Percentiles rank a stretch among this genome's conserved stretches.
Evolutionary conservation across 2,888 invertebrate genomes (phyloP).

Genomic region (Alviniconcha strummeri): DNA sequence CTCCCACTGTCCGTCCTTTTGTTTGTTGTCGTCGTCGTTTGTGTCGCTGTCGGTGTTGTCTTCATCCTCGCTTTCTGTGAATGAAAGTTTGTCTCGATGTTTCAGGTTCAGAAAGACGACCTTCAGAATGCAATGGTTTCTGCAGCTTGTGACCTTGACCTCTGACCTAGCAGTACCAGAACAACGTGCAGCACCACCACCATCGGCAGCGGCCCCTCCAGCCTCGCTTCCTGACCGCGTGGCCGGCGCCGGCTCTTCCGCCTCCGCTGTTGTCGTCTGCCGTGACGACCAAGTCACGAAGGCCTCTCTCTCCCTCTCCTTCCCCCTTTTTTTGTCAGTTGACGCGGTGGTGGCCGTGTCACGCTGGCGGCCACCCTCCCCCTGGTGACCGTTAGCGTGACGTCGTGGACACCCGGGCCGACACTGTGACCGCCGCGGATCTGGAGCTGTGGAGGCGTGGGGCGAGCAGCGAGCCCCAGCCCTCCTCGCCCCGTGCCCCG

Average conservation of each 20-base stretch:
- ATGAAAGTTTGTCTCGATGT: background rate
- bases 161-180: too few species aligned
- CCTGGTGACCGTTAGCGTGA: too few species aligned
- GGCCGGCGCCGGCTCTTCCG: too few species aligned
- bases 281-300: too few species aligned
- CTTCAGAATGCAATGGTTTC: constrained; percentile 48
- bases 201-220: background rate
- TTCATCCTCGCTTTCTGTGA: background rate
- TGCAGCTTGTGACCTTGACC: constrained; percentile 40
- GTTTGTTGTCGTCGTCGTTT: background rate
- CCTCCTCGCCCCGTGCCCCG: background rate
- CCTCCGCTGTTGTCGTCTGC: background rate
- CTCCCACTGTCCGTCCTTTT: background rate
- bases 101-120: background rate
- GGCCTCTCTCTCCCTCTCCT: too few species aligned
- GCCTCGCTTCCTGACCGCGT: background rate
- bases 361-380: too few species aligned
- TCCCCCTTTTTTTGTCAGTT: too few species aligned
- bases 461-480: background rate
- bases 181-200: background rate
- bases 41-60: too few species aligned
- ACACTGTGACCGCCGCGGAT: too few species aligned
- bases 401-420: too few species aligned
- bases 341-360: too few species aligned
- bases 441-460: too few species aligned